These are phyloP conservation scores for Lasioglossum zephyrum DNA, from an alignment of 2,888 invertebrate genomes.

Conservation along the genomic window DNA sequence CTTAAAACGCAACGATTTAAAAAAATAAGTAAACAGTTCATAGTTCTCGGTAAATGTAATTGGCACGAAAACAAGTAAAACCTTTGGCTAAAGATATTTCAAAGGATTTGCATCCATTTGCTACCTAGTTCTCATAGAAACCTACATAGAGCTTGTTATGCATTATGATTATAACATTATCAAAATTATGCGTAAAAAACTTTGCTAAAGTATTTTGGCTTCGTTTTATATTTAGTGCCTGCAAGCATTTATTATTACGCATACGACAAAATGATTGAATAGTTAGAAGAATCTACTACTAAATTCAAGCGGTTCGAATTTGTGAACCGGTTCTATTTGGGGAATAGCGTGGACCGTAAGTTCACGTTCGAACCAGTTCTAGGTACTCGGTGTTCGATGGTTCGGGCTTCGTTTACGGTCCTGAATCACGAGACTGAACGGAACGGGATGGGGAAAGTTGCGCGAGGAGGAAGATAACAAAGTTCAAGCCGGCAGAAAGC, in stretches of 20 bases:
- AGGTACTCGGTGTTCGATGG: neutral
- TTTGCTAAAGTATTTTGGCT: neutral
- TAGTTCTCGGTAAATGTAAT: neutral
- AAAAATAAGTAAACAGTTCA: neutral
- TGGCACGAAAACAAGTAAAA: no score
- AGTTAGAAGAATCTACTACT: neutral
- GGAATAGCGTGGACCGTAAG: neutral
- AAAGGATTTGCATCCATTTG: no score
- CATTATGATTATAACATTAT: neutral
- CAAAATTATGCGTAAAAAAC: neutral
- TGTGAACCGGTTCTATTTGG: neutral
- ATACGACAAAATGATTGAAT: neutral
- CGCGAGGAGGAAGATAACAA: constrained; percentile 9
- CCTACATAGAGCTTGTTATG: no score
- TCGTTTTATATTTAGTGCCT: no score
- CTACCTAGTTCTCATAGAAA: no score
- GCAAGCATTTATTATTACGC: neutral
- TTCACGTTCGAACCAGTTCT: neutral
- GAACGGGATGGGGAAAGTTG: neutral
- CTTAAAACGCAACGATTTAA: neutral
- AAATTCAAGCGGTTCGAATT: neutral
- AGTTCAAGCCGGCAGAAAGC: constrained; percentile 20
- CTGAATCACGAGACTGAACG: neutral
- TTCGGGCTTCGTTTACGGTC: neutral
- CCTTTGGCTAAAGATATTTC: no score